A percentile compares a stretch with the other conserved stretches of the same genome.
Evolutionary conservation across 1,140 invertebrate species (phyloP).

Genomic region (Limonius californicus): DNA sequence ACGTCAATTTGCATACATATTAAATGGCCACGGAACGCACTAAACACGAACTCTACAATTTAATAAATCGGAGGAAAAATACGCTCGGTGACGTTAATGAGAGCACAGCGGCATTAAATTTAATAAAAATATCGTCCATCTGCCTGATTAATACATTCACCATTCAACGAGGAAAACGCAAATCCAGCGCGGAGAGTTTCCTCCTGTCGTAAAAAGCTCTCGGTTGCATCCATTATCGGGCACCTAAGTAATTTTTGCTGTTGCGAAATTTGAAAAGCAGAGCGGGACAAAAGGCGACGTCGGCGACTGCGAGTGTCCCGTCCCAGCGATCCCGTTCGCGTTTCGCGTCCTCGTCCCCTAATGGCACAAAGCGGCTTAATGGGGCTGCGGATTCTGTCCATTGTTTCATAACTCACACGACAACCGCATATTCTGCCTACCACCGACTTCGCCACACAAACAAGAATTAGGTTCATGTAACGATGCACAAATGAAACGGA

Average conservation of each 20-base stretch:
- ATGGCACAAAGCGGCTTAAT: slow-evolving; percentile 12
- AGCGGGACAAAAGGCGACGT: neutral
- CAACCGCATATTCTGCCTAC: neutral
- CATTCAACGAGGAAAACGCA: neutral
- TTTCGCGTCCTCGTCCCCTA: neutral
- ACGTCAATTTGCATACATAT: slow-evolving; percentile 5
- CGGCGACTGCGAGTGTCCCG: slow-evolving; percentile 4
- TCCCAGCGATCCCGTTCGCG: neutral
- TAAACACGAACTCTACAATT: slow-evolving; percentile 7
- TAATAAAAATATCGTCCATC: slow-evolving; percentile 11
- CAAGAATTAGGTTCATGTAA: no score
- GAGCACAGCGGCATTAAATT: neutral
- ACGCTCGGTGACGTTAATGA: slow-evolving; percentile 7
- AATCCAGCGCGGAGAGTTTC: neutral
- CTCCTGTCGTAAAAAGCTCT: neutral
- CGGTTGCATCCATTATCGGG: slow-evolving; percentile 9
- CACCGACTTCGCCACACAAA: neutral
- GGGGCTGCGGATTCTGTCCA: neutral
- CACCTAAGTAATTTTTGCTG: slow-evolving; percentile 12
- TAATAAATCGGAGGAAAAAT: slow-evolving; percentile 7
- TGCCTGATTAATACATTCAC: neutral
- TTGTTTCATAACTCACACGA: slow-evolving; percentile 9
- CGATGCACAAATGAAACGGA: no score
- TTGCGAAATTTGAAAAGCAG: slow-evolving; percentile 11
- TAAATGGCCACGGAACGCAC: neutral